phyloP scores from a whole-genome alignment of 2,113 vertebrate genomes.

The Ptychochromis oligacanthus region DNA sequence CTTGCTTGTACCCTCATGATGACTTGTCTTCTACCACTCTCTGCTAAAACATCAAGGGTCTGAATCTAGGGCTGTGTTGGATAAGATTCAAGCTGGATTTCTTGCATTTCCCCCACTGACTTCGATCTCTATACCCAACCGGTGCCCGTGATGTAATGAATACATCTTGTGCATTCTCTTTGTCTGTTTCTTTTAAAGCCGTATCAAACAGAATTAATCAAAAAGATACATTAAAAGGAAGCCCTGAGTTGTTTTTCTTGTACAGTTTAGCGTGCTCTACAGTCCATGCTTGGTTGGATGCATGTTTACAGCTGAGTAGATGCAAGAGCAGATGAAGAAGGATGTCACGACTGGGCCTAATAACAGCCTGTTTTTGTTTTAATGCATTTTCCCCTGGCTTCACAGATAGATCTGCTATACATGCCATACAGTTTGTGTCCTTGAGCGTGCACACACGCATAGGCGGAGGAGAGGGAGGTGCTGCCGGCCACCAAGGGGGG shows the following conservation, averaged over 20 bases:
- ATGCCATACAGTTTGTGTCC: conserved; percentile 38
- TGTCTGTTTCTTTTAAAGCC: conserved; percentile 41
- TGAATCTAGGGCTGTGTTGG: background rate
- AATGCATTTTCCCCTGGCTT: background rate
- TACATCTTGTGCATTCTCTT: conserved; percentile 49
- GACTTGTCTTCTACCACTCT: background rate
- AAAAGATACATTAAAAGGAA: conserved; percentile 25
- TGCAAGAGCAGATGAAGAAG: conserved; percentile 13
- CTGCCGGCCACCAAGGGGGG: conserved; percentile 21
- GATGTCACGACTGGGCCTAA: conserved; percentile 28
- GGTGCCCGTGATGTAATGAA: conserved; percentile 30
- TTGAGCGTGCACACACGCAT: conserved; percentile 13
- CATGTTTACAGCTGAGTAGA: conserved; percentile 43
- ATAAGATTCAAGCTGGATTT: background rate
- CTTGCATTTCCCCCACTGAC: background rate
- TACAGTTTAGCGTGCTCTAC: conserved; percentile 38
- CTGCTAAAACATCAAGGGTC: conserved; percentile 7
- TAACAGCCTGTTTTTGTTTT: conserved; percentile 14
- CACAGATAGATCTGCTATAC: conserved; percentile 22
- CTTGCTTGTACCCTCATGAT: background rate
- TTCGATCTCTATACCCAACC: background rate
- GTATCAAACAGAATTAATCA: conserved; percentile 64
- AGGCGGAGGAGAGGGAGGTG: conserved; percentile 3
- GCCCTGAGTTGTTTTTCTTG: conserved; percentile 27
- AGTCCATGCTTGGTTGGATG: conserved; percentile 27